Percentiles rank a stretch among this genome's conserved stretches.
Evolutionary conservation across 2,797 vertebrate genomes (phyloP).

Genomic region (Coreius guichenoti): DNA sequence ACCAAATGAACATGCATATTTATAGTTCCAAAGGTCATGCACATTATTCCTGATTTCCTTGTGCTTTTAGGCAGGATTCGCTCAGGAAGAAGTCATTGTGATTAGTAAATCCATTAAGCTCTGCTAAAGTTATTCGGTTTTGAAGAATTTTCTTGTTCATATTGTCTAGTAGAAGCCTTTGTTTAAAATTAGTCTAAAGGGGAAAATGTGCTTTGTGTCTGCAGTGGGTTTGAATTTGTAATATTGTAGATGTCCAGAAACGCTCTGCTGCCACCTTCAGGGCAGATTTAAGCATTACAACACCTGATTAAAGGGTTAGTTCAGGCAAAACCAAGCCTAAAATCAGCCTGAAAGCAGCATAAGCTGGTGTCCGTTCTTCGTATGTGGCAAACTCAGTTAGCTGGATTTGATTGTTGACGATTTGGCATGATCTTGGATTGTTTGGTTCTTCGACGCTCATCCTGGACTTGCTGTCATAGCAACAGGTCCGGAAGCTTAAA

Average conservation of each 20-base stretch:
- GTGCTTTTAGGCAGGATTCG: background rate
- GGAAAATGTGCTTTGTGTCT: background rate
- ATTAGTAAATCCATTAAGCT: too few species aligned
- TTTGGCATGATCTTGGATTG: too few species aligned
- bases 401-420: too few species aligned
- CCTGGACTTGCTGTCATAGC: too few species aligned
- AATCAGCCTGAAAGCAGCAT: background rate
- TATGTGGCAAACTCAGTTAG: too few species aligned
- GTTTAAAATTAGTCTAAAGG: background rate
- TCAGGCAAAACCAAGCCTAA: background rate
- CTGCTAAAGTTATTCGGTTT: too few species aligned
- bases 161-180: background rate
- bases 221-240: background rate
- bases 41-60: constrained; percentile 5
- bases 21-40: background rate
- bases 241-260: background rate
- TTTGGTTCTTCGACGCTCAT: too few species aligned
- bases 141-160: background rate
- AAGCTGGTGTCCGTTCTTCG: too few species aligned
- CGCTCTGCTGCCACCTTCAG: constrained; percentile 7
- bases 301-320: background rate
- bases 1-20: background rate
- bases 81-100: background rate
- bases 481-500: too few species aligned
- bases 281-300: background rate